A percentile compares a stretch with the other conserved stretches of the same genome.
Evolutionary conservation across 2,888 invertebrate genomes (phyloP).

Genomic region (Drosophila peninsularis): DNA sequence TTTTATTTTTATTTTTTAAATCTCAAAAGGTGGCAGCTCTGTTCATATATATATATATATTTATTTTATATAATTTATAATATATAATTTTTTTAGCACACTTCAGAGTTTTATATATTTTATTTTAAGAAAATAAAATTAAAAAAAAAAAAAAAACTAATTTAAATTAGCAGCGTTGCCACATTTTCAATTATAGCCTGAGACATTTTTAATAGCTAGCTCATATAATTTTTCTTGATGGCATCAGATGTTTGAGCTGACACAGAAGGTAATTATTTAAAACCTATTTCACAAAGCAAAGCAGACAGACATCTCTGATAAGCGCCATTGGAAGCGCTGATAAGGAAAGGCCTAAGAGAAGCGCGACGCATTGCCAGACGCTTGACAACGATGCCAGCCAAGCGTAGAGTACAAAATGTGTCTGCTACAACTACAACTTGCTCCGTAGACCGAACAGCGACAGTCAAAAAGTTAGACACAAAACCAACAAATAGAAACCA

Average conservation of each 20-base stretch:
- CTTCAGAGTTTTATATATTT: too few species aligned
- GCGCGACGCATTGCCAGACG: slow-evolving; percentile 38
- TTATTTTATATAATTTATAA: too few species aligned
- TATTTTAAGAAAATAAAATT: too few species aligned
- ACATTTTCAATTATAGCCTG: neutral
- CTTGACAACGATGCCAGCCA: slow-evolving; percentile 30
- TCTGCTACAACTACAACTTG: slow-evolving; percentile 4
- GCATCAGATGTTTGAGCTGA: slow-evolving; percentile 7
- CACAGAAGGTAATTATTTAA: slow-evolving; percentile 17
- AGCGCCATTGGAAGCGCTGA: slow-evolving; percentile 18
- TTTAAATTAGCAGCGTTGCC: neutral
- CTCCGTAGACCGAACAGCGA: neutral
- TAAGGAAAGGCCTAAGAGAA: slow-evolving; percentile 37
- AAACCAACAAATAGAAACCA: slow-evolving; percentile 26
- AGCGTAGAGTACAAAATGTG: slow-evolving; percentile 5
- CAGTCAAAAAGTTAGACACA: slow-evolving; percentile 8
- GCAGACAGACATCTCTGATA: slow-evolving; percentile 50
- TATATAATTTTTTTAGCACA: too few species aligned
- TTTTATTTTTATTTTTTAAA: too few species aligned
- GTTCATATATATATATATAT: too few species aligned
- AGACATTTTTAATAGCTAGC: neutral
- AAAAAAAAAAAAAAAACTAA: neutral
- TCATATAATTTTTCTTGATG: neutral
- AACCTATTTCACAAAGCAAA: slow-evolving; percentile 27
- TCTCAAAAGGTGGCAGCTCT: too few species aligned